Conservation (phyloP, 2,888 invertebrate genomes). For the Drosophila borealis region DNA sequence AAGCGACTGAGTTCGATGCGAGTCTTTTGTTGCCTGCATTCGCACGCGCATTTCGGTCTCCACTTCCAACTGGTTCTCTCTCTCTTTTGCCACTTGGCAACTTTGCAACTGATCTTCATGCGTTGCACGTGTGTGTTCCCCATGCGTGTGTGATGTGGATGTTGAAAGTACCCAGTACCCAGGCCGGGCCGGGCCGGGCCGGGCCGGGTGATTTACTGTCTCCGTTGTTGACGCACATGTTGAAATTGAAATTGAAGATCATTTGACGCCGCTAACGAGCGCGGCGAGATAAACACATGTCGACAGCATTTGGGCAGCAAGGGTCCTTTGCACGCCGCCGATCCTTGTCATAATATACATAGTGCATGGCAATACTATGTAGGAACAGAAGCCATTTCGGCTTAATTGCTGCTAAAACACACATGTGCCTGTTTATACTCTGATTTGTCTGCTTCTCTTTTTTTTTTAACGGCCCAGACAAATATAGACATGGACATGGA, state of each 20-base stretch:
- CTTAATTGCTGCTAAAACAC: conserved; percentile 63
- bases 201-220: conserved; percentile 57
- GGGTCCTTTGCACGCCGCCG: conserved; percentile 48
- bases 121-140: conserved; percentile 49
- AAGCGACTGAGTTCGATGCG: conserved; percentile 49
- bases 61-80: conserved; percentile 63
- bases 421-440: conserved; percentile 62
- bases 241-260: conserved; percentile 46
- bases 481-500: conserved; percentile 34
- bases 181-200: conserved; percentile 3
- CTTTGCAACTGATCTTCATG: conserved; percentile 53
- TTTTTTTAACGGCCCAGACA: conserved; percentile 33
- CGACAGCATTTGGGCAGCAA: conserved; percentile 40
- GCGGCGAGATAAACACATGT: conserved; percentile 61
- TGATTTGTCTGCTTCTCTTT: conserved; percentile 57
- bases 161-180: conserved; percentile 33
- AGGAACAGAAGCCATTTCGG: conserved; percentile 27
- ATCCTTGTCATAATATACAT: conserved; percentile 51
- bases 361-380: conserved; percentile 1
- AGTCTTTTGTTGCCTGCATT: conserved; percentile 24
- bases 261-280: conserved; percentile 62
- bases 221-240: conserved; percentile 42
- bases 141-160: conserved; percentile 2
- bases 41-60: conserved; percentile 30
- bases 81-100: conserved; percentile 40